Conservation (phyloP, 2,888 invertebrate species). For the Aethes cnicana region DNA sequence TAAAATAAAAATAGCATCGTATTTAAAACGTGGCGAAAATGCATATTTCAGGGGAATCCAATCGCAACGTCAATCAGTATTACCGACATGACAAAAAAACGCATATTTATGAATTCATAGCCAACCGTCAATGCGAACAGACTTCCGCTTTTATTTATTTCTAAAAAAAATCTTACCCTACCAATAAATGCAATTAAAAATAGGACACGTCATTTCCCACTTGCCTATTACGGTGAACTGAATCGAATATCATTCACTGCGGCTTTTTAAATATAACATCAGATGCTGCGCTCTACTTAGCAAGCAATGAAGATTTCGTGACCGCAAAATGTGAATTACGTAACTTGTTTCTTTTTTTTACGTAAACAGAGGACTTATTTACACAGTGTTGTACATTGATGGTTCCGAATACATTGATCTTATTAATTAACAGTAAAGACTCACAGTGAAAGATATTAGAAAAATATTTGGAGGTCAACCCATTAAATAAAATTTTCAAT, state of each 20-base stretch:
- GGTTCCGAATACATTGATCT: too few relatives aligned
- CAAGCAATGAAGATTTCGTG: neutral
- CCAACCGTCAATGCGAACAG: conserved; percentile 50
- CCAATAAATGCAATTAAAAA: conserved; percentile 48
- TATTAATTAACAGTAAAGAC: too few relatives aligned
- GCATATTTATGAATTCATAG: conserved; percentile 46
- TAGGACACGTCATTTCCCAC: conserved; percentile 37
- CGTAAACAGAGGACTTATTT: neutral
- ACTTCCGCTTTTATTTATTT: conserved; percentile 62
- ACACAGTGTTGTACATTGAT: conserved; percentile 5
- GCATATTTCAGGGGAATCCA: neutral
- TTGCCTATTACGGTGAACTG: neutral
- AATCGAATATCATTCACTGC: conserved; percentile 7
- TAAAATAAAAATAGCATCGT: too few relatives aligned
- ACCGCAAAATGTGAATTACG: conserved; percentile 2
- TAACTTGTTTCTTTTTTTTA: conserved; percentile 7
- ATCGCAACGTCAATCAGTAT: conserved; percentile 14
- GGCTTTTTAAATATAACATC: neutral
- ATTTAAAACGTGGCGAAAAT: too few relatives aligned
- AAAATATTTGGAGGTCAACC: too few relatives aligned
- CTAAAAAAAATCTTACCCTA: conserved; percentile 42
- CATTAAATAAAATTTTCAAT: too few relatives aligned
- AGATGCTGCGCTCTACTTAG: neutral
- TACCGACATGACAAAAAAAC: conserved; percentile 37
- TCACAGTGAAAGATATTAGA: too few relatives aligned